These are phyloP conservation scores for Recurvirostra avosetta DNA, from an alignment of 2,113 vertebrate species.

Conservation along the genomic window DNA sequence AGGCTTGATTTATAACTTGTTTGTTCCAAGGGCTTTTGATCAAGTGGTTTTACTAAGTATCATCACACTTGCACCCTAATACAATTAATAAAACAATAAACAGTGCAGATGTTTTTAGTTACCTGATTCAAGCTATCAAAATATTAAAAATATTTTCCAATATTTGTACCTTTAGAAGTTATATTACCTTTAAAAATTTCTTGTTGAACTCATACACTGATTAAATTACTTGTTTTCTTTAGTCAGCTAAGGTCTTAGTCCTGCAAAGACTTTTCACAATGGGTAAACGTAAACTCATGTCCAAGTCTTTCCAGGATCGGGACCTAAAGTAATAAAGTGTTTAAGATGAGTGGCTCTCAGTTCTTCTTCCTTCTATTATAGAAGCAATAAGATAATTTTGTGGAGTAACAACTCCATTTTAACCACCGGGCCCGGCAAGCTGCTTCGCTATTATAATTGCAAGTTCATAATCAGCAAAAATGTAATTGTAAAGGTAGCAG, in stretches of 20 bases:
- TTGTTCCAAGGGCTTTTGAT: background rate
- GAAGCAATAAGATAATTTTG: background rate
- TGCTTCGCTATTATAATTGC: background rate
- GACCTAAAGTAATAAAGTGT: background rate
- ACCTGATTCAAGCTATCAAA: background rate
- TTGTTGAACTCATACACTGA: background rate
- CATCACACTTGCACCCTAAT: background rate
- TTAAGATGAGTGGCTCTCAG: background rate
- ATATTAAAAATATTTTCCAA: background rate
- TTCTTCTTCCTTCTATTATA: background rate
- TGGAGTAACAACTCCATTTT: background rate
- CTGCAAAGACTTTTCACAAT: conserved; percentile 31
- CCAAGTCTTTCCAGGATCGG: background rate
- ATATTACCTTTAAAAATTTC: background rate
- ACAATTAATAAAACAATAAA: background rate
- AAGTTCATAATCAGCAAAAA: background rate
- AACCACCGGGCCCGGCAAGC: background rate
- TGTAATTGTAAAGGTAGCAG: background rate
- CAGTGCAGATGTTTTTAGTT: background rate
- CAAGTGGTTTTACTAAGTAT: background rate
- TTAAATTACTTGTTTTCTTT: background rate
- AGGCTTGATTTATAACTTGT: background rate
- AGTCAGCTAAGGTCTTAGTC: background rate
- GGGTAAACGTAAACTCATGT: background rate
- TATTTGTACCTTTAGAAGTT: background rate